These are phyloP conservation scores for Acanthococcus lagerstroemiae DNA, from an alignment of 2,888 invertebrate species.

Conservation along the genomic window DNA sequence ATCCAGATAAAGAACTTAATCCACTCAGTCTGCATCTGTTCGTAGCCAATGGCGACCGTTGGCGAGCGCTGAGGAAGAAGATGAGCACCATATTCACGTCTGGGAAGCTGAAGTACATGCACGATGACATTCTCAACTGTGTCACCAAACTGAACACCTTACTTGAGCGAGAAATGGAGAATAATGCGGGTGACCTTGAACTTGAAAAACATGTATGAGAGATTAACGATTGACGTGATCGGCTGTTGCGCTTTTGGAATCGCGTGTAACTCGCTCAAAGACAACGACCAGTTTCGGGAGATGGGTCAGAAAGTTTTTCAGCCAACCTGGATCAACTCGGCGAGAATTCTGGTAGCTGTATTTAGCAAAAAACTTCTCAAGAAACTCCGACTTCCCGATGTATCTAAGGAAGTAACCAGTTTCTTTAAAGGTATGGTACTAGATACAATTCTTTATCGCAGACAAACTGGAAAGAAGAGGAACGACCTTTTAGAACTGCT, in stretches of 20 bases:
- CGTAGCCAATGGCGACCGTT: slow-evolving; percentile 39
- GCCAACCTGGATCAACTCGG: slow-evolving; percentile 34
- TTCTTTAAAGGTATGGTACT: slow-evolving; percentile 38
- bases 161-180: neutral
- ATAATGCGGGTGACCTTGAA: neutral
- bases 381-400: slow-evolving; percentile 34
- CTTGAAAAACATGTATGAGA: neutral
- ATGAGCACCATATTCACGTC: slow-evolving; percentile 43
- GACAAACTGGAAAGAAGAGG: neutral
- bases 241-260: slow-evolving; percentile 20
- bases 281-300: neutral
- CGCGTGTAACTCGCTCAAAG: slow-evolving; percentile 8
- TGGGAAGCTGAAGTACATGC: slow-evolving; percentile 41
- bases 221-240: slow-evolving; percentile 15
- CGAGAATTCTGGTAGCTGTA: slow-evolving; percentile 28
- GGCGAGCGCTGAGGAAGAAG: slow-evolving; percentile 41
- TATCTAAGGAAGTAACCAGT: slow-evolving; percentile 33
- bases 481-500: slow-evolving; percentile 26
- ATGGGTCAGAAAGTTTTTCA: neutral
- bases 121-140: slow-evolving; percentile 29
- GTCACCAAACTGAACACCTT: slow-evolving; percentile 13
- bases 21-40: slow-evolving; percentile 34
- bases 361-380: slow-evolving; percentile 31
- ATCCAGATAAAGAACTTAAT: slow-evolving; percentile 31
- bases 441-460: neutral